Evolutionary conservation across 1,140 invertebrate genomes (phyloP).

Genomic region (Trichonephila clavata): DNA sequence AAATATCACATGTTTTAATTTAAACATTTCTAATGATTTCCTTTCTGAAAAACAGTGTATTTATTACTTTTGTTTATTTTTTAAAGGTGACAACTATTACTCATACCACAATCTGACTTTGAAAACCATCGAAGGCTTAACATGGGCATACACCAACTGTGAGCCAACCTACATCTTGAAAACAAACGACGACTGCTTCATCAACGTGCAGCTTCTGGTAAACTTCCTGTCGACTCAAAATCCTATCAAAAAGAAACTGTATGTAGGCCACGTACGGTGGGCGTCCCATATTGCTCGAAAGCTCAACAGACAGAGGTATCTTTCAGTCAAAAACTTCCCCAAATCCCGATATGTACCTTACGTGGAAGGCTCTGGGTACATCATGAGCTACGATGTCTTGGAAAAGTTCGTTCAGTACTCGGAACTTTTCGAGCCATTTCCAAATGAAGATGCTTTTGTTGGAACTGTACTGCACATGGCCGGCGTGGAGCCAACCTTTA

Average conservation of each 20-base stretch:
- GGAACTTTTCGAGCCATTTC: background rate
- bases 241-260: conserved; percentile 18
- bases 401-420: background rate
- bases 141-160: conserved; percentile 87
- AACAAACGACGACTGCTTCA: conserved; percentile 93
- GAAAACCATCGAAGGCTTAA: conserved; percentile 92
- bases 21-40: too few relatives aligned
- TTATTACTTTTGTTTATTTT: background rate
- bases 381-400: conserved; percentile 62
- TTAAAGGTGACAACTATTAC: conserved; percentile 88
- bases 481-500: conserved; percentile 61
- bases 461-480: conserved; percentile 42
- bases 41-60: too few relatives aligned
- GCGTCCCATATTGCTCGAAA: conserved; percentile 56
- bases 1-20: too few relatives aligned
- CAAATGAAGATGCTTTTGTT: conserved; percentile 75
- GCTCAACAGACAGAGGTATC: conserved; percentile 57
- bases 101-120: conserved; percentile 91
- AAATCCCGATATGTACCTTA: conserved; percentile 58
- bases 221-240: conserved; percentile 45
- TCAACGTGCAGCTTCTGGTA: conserved; percentile 82
- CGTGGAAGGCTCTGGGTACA: conserved; percentile 66
- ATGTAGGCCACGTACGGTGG: conserved; percentile 51
- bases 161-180: conserved; percentile 88
- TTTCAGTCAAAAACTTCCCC: conserved; percentile 36